Evolutionary conservation across 2,113 vertebrate genomes (phyloP).

Genomic region (Hyaena hyaena): DNA sequence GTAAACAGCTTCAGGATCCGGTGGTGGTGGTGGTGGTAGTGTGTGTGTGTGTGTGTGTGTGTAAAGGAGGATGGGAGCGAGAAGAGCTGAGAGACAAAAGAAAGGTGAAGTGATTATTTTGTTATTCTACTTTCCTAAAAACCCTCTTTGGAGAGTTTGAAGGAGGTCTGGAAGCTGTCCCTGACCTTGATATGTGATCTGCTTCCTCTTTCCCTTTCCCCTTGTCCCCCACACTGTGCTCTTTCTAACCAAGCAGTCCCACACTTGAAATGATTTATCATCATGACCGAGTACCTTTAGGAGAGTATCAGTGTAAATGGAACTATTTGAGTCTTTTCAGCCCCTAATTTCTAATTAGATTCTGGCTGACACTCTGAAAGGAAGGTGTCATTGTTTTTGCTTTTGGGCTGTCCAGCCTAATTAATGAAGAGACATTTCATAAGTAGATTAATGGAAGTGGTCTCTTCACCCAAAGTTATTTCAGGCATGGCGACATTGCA

Average conservation of each 20-base stretch:
- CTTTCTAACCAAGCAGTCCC: background rate
- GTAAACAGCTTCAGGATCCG: background rate
- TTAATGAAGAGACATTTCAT: slow-evolving; percentile 82
- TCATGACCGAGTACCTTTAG: background rate
- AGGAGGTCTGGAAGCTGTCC: background rate
- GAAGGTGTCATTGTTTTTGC: slow-evolving; percentile 75
- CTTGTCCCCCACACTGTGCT: too few relatives aligned
- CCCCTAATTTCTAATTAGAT: slow-evolving; percentile 81
- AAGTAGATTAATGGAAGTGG: slow-evolving; percentile 84
- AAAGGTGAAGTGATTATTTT: background rate
- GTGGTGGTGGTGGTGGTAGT: background rate
- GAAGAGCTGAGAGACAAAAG: background rate
- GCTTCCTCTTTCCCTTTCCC: too few relatives aligned
- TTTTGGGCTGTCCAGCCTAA: slow-evolving; percentile 82
- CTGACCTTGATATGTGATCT: background rate
- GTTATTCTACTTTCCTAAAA: background rate
- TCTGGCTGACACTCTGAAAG: slow-evolving; percentile 70
- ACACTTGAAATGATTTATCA: slow-evolving; percentile 43
- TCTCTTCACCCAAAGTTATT: slow-evolving; percentile 85
- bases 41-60: background rate
- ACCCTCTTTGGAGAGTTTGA: background rate
- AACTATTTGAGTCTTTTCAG: slow-evolving; percentile 72
- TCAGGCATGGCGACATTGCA: slow-evolving; percentile 68
- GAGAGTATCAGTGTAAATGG: slow-evolving; percentile 23
- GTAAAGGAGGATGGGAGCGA: background rate